Percentiles rank a stretch among this genome's conserved stretches.
These are phyloP conservation scores for Spatulosminthurus flaviceps DNA, from an alignment of 2,888 invertebrate species.

Conservation along the genomic window DNA sequence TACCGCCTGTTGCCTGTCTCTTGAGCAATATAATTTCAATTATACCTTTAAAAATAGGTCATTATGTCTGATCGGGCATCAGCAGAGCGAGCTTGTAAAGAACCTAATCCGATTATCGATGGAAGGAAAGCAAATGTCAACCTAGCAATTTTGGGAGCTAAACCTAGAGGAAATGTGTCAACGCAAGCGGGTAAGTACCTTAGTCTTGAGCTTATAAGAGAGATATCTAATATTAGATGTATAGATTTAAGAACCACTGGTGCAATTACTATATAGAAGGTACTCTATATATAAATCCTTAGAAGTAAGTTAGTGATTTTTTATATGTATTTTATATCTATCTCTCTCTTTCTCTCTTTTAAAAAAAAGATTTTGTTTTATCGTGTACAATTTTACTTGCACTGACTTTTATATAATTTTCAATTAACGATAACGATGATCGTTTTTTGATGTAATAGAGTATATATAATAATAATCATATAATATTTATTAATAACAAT, in stretches of 20 bases:
- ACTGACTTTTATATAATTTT: background rate
- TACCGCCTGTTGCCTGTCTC: background rate
- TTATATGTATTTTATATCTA: background rate
- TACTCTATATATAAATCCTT: background rate
- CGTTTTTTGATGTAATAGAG: slow-evolving; percentile 11
- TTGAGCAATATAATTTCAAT: background rate
- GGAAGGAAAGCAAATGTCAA: slow-evolving; percentile 98
- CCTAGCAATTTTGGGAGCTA: slow-evolving; percentile 95
- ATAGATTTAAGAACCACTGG: too few relatives aligned
- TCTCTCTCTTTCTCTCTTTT: background rate
- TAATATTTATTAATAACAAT: slow-evolving; percentile 24
- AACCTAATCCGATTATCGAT: slow-evolving; percentile 94
- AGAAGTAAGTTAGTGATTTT: too few relatives aligned
- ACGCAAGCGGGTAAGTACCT: slow-evolving; percentile 58
- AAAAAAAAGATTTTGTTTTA: background rate
- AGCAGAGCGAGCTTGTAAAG: slow-evolving; percentile 95
- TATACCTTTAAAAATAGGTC: slow-evolving; percentile 77
- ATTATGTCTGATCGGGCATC: slow-evolving; percentile 96
- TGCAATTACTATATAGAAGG: too few relatives aligned
- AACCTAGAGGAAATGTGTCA: slow-evolving; percentile 84
- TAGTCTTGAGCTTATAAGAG: slow-evolving; percentile 32
- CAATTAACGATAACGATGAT: slow-evolving; percentile 6
- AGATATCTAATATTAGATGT: slow-evolving; percentile 2
- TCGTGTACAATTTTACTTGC: slow-evolving; percentile 9
- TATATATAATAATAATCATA: slow-evolving; percentile 1